These are phyloP conservation scores for Megalurothrips usitatus DNA, from an alignment of 2,888 invertebrate species.

Conservation along the genomic window DNA sequence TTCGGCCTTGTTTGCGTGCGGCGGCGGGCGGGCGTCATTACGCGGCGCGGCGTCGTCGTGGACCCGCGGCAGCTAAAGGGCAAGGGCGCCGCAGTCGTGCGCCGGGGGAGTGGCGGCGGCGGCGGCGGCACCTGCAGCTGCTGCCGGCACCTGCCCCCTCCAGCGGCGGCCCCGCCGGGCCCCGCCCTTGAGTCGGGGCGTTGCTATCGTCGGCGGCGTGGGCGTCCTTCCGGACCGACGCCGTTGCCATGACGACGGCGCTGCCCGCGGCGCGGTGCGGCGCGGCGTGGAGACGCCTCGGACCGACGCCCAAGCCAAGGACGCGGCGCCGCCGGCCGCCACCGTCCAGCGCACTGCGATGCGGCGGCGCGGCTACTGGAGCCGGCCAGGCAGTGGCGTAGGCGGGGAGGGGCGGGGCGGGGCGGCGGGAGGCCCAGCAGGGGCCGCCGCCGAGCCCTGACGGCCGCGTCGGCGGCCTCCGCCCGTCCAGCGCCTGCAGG, in stretches of 20 bases:
- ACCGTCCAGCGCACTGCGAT: neutral
- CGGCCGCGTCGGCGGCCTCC: too few relatives aligned
- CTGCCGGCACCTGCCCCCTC: neutral
- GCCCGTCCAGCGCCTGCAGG: too few relatives aligned
- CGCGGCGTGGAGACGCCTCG: neutral
- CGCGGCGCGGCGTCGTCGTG: too few relatives aligned
- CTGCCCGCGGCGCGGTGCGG: neutral
- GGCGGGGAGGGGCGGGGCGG: too few relatives aligned
- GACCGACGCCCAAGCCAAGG: neutral
- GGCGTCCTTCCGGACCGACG: conserved; percentile 10
- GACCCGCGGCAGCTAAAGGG: too few relatives aligned
- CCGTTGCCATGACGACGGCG: neutral
- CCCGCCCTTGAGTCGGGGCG: conserved; percentile 1
- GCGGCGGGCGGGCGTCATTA: too few relatives aligned
- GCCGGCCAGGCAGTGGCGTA: too few relatives aligned
- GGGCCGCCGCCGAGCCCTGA: too few relatives aligned
- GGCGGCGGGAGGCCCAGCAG: too few relatives aligned
- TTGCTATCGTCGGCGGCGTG: conserved; percentile 1
- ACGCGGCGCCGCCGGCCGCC: neutral
- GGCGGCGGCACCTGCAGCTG: neutral
- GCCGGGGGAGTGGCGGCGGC: neutral
- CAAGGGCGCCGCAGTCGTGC: neutral
- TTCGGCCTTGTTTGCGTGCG: too few relatives aligned
- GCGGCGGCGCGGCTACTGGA: neutral
- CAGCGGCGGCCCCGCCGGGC: neutral